Evolutionary conservation across 2,888 invertebrate species (phyloP).

Genomic region (Diarsia mendica): DNA sequence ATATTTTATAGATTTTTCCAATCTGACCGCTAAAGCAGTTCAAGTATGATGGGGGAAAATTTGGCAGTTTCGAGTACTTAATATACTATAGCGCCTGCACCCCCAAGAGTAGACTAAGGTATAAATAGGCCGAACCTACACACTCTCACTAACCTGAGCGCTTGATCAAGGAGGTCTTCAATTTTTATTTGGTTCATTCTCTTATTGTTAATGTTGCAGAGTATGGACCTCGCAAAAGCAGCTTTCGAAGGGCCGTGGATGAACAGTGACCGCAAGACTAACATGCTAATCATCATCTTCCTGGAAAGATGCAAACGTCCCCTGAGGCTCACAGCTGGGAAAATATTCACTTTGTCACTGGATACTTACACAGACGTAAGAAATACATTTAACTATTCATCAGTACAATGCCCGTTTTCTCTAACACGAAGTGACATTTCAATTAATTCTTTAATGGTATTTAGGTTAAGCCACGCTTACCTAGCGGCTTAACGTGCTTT

Average conservation of each 20-base stretch:
- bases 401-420: background rate
- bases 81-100: background rate
- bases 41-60: too few relatives aligned
- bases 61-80: background rate
- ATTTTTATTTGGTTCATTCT: background rate
- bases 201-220: conserved; percentile 75
- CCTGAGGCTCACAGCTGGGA: conserved; percentile 88
- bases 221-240: conserved; percentile 84
- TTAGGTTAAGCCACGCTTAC: too few relatives aligned
- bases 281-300: conserved; percentile 84
- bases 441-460: background rate
- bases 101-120: background rate
- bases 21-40: too few relatives aligned
- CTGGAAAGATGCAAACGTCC: conserved; percentile 88
- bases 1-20: too few relatives aligned
- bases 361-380: conserved; percentile 89
- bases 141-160: background rate
- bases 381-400: conserved; percentile 6
- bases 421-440: background rate
- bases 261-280: conserved; percentile 77
- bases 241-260: conserved; percentile 89
- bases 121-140: background rate
- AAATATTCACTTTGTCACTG: conserved; percentile 88
- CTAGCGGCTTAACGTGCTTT: too few relatives aligned
- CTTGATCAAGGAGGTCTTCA: background rate